These are phyloP conservation scores for Drosophila ananassae DNA, from an alignment of 1,140 invertebrate species.

Conservation along the genomic window DNA sequence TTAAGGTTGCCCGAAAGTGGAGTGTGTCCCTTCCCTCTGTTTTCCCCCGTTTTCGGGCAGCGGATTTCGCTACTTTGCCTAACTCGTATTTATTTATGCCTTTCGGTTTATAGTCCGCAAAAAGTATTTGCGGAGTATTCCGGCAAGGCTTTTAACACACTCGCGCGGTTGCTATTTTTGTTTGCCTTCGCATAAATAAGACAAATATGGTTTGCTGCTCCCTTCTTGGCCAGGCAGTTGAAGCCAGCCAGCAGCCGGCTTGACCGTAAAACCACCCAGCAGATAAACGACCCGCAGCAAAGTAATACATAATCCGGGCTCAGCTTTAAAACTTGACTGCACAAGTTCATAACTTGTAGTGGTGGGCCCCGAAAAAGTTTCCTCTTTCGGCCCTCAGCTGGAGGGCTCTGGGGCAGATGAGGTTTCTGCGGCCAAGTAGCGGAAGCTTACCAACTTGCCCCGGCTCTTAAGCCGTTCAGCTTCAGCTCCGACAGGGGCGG, in stretches of 20 bases:
- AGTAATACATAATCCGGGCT: constrained; percentile 79
- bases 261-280: constrained; percentile 59
- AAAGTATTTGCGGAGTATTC: constrained; percentile 55
- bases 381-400: constrained; percentile 1
- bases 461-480: constrained; percentile 56
- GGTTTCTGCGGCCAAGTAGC: constrained; percentile 16
- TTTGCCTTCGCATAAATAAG: constrained; percentile 68
- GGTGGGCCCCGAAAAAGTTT: constrained; percentile 52
- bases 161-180: constrained; percentile 58
- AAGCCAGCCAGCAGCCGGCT: constrained; percentile 8
- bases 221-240: not conserved
- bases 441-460: constrained; percentile 39
- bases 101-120: constrained; percentile 24
- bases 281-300: constrained; percentile 61
- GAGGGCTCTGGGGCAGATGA: not conserved
- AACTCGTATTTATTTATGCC: constrained; percentile 39
- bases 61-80: constrained; percentile 56
- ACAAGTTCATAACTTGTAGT: constrained; percentile 76
- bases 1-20: constrained; percentile 54
- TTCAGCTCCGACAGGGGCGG: constrained; percentile 37
- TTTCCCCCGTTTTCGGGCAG: constrained; percentile 54
- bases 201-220: constrained; percentile 54
- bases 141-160: constrained; percentile 67
- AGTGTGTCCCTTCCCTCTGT: constrained; percentile 19
- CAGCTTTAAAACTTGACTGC: constrained; percentile 79